Evolutionary conservation across 2,888 invertebrate genomes (phyloP).

Genomic region (Yponomeuta cagnagella): DNA sequence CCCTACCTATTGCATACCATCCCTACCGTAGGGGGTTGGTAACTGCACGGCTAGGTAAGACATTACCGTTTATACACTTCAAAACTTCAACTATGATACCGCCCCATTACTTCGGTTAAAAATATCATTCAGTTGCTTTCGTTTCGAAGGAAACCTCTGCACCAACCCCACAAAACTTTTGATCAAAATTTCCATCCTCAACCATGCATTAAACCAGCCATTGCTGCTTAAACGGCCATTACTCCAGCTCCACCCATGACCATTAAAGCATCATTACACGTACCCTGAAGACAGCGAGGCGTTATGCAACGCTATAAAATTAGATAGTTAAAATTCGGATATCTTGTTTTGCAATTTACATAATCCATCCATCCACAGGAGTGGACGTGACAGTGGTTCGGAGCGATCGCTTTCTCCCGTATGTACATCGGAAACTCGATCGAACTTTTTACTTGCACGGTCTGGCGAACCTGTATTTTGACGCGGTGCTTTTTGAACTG

Average conservation of each 20-base stretch:
- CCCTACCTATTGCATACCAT: no score
- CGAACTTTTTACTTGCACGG: conserved; percentile 24
- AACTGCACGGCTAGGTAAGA: no score
- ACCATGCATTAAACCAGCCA: not conserved
- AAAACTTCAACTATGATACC: no score
- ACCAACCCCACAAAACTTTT: no score
- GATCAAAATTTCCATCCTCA: no score
- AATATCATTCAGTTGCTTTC: no score
- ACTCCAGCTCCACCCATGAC: conserved; percentile 6
- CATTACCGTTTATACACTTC: no score
- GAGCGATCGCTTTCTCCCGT: conserved; percentile 33
- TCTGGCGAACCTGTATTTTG: conserved; percentile 24
- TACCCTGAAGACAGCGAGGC: conserved; percentile 6
- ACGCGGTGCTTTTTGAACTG: not conserved
- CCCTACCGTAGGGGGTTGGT: no score
- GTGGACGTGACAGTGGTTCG: conserved; percentile 20
- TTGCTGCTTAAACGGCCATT: conserved; percentile 2
- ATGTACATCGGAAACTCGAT: conserved; percentile 22
- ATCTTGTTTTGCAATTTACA: conserved; percentile 24
- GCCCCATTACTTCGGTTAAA: no score
- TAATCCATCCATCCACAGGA: conserved; percentile 24
- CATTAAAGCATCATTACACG: conserved; percentile 3
- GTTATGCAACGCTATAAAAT: conserved; percentile 16
- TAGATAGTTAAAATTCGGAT: conserved; percentile 19
- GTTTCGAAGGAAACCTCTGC: no score